Evolutionary conservation across 2,113 vertebrate species (phyloP).

Genomic region (Plotosus lineatus): DNA sequence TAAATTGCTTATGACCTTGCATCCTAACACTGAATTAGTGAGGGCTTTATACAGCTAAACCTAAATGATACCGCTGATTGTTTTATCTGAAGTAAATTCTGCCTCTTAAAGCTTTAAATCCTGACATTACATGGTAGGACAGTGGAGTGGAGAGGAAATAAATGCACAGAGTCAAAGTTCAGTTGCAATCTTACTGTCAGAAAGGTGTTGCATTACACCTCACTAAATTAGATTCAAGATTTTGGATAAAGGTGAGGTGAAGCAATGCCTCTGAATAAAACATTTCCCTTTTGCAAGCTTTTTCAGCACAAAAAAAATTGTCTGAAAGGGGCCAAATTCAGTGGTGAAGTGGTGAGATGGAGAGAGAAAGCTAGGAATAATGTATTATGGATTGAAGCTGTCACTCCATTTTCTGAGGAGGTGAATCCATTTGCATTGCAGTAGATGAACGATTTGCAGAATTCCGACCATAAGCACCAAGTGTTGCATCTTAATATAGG

Average conservation of each 20-base stretch:
- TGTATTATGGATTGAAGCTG: conserved; percentile 34
- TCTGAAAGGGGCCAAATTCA: conserved; percentile 43
- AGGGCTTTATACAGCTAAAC: conserved; percentile 32
- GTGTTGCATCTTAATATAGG: conserved; percentile 36
- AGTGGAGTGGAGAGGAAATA: conserved; percentile 30
- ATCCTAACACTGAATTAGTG: conserved; percentile 16
- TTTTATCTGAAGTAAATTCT: background rate
- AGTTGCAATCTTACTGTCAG: conserved; percentile 46
- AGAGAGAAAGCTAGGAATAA: conserved; percentile 39
- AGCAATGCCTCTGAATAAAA: conserved; percentile 55
- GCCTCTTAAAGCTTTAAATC: conserved; percentile 15
- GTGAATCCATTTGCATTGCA: conserved; percentile 48
- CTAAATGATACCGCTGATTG: conserved; percentile 12
- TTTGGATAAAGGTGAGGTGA: conserved; percentile 37
- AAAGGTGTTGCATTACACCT: conserved; percentile 51
- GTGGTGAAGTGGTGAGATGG: conserved; percentile 27
- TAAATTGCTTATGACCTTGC: conserved; percentile 38
- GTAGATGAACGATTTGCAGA: conserved; percentile 42
- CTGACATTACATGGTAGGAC: too few relatives aligned
- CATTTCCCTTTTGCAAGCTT: conserved; percentile 47
- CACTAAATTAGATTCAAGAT: conserved; percentile 56
- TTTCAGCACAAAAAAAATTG: conserved; percentile 34
- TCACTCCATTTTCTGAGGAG: conserved; percentile 41
- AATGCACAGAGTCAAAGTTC: conserved; percentile 51
- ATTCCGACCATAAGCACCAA: conserved; percentile 27